Base-by-base conservation (phyloP, 2,113 vertebrate genomes). In the Amphiprion percula region DNA sequence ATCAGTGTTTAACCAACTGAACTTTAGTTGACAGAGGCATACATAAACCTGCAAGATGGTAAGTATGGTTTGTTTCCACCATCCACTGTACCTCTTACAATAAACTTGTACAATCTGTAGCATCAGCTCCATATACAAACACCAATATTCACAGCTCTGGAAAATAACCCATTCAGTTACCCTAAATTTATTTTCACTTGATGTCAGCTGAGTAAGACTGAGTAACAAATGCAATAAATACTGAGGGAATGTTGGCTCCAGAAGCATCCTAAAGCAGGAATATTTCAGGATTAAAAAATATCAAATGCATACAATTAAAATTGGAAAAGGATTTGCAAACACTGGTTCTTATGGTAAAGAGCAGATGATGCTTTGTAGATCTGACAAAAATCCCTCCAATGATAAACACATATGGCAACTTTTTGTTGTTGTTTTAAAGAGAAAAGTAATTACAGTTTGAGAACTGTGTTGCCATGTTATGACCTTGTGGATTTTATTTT, bases 401-500 rank as follows among this genome's bases (percentile, higher is more conserved):
- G 33, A 26, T 12, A 39, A 73, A 74, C 59, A 24, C 5, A 61
- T 53, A 46, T 21, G 66, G 14, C 30, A 66, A 6, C 9, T 55
- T 72, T 65, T 39, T 60, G 41, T 65, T 60, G 23, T 68, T 74
- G 28, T 71, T 78, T 21, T 53, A 16, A 69, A 59, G 46, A 55
- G 21, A 49, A 50, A 50, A 67, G 46, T 37, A 21, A 11, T 28
- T 3, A 21, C 41, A 58, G 26, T 41, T 17, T 10, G 70, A 14
- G 46, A 78, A 19, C 52, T 55, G 19, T 14, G 26, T 77, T 10
- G 14, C 1, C 68, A n/a, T 8, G 54, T 46, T 52, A 16, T 19
- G 52, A 64, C 59, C 75, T 82, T 60, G 41, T 47, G 19, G 58
- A 54, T 41, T 5, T 58, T 58, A 37, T 54, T 61, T 55, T 28